Evolutionary conservation across 2,797 vertebrate genomes (phyloP).

Genomic region (Aulostomus chinensis): DNA sequence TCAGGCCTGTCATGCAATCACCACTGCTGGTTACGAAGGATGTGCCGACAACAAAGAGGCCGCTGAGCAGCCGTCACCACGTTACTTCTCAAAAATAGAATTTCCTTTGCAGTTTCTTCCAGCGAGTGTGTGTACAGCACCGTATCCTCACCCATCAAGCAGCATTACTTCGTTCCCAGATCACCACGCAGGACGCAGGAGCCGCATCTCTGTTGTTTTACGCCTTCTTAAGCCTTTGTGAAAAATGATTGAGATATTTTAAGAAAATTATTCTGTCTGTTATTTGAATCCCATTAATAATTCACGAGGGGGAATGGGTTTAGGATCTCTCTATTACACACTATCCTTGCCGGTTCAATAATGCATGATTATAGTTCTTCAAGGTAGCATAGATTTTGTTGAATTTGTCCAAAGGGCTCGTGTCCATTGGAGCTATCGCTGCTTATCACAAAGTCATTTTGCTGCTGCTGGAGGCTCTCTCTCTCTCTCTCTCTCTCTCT

Average conservation of each 20-base stretch:
- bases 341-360: slow-evolving; percentile 84
- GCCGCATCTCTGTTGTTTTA: slow-evolving; percentile 68
- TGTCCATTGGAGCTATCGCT: slow-evolving; percentile 59
- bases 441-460: slow-evolving; percentile 58
- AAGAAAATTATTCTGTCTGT: slow-evolving; percentile 87
- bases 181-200: no score
- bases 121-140: no score
- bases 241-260: slow-evolving; percentile 89
- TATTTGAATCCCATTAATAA: slow-evolving; percentile 87
- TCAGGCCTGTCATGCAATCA: no score
- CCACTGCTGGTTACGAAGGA: no score
- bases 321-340: slow-evolving; percentile 88
- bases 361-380: slow-evolving; percentile 85
- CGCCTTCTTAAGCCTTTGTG: slow-evolving; percentile 61
- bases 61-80: no score
- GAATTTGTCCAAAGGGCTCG: slow-evolving; percentile 77
- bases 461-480: slow-evolving; percentile 37
- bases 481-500: no score
- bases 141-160: no score
- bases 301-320: slow-evolving; percentile 84
- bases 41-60: no score
- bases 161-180: no score
- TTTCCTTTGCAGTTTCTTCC: no score
- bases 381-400: slow-evolving; percentile 82
- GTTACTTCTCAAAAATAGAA: no score